These are phyloP conservation scores for Rotaria socialis DNA, from an alignment of 2,888 invertebrate species.

Conservation along the genomic window DNA sequence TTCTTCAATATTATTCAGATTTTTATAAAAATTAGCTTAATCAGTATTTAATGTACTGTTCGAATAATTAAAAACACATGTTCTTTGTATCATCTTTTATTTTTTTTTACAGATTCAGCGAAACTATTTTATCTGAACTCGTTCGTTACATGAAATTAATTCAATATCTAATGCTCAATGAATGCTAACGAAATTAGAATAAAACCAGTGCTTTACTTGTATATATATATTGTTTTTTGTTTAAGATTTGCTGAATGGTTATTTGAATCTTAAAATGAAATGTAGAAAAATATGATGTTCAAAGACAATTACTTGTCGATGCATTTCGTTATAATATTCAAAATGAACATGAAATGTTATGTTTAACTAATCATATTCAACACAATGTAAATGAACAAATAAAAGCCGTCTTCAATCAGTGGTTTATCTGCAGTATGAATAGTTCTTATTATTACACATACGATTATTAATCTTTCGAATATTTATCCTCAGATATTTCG, in stretches of 20 bases:
- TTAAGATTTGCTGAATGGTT: neutral
- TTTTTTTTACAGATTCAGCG: neutral
- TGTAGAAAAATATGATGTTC: neutral
- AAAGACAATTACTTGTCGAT: neutral
- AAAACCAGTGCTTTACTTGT: too few relatives aligned
- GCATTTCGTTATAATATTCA: neutral
- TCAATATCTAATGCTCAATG: neutral
- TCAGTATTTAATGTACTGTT: conserved; percentile 36
- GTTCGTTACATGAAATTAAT: neutral
- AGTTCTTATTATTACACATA: conserved; percentile 75
- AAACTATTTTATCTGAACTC: neutral
- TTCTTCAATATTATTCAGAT: neutral
- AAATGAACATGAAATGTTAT: conserved; percentile 77
- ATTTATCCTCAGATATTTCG: conserved; percentile 76
- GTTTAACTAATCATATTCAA: conserved; percentile 93
- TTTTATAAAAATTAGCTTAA: conserved; percentile 40
- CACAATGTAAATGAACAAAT: conserved; percentile 78
- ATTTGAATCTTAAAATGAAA: neutral
- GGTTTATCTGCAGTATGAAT: conserved; percentile 74
- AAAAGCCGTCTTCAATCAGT: conserved; percentile 76
- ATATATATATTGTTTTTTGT: too few relatives aligned
- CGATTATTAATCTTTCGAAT: conserved; percentile 73
- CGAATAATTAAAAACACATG: neutral
- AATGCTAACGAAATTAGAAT: neutral
- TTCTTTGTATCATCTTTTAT: too few relatives aligned